These are phyloP conservation scores for Pica pica DNA, from an alignment of 2,113 vertebrate species.

Conservation along the genomic window DNA sequence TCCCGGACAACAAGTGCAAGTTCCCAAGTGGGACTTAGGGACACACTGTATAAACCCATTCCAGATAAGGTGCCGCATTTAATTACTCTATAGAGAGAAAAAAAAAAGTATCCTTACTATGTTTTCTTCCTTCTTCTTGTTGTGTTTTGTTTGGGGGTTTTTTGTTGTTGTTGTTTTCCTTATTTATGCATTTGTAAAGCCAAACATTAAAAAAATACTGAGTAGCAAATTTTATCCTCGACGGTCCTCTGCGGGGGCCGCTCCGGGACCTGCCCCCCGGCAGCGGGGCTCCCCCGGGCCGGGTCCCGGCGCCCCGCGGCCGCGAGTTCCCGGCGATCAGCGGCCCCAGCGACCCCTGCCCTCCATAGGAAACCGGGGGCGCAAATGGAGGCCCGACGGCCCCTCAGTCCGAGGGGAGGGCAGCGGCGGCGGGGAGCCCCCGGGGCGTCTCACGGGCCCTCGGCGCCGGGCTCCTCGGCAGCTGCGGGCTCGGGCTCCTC, in stretches of 20 bases:
- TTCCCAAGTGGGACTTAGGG: slow-evolving; percentile 32
- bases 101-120: not conserved
- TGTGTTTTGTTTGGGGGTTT: not conserved
- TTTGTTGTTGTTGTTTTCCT: not conserved
- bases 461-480: not conserved
- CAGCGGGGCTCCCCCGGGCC: not conserved
- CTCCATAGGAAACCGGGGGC: not conserved
- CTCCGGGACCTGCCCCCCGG: not conserved
- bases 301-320: not conserved
- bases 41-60: slow-evolving; percentile 4
- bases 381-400: not conserved
- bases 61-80: slow-evolving; percentile 42
- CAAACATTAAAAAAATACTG: slow-evolving; percentile 53
- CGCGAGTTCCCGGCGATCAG: not conserved
- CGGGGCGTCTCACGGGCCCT: slow-evolving; percentile 20
- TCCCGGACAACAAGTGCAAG: slow-evolving; percentile 63
- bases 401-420: not conserved
- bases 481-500: not conserved
- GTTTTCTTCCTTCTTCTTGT: not conserved
- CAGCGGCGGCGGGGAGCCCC: not conserved
- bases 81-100: not conserved
- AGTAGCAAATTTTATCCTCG: slow-evolving; percentile 38
- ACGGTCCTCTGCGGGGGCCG: not conserved
- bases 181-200: slow-evolving; percentile 51
- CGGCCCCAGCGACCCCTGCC: not conserved